Evolutionary conservation across 2,888 invertebrate genomes (phyloP), one percentile per base, ranked within the genome.

Genomic region (Eubasilissa splendida): DNA sequence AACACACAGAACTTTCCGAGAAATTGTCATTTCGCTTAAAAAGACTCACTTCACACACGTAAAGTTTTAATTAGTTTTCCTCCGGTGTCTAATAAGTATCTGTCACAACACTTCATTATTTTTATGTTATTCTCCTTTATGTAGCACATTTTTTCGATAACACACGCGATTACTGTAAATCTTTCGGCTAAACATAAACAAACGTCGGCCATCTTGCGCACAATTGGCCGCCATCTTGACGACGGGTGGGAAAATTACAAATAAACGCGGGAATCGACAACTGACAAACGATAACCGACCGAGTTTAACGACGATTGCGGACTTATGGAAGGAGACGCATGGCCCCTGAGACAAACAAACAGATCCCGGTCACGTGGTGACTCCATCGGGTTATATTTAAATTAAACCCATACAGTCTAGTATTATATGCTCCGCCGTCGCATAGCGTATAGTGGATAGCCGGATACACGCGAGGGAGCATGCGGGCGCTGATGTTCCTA

Each of bases 361-460:
- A 76, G 54, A 65, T 77, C 78, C 76, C 66, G 77, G 76, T 82
- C 82, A 82, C 82, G 82, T 82, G 82, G 82, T 58, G 52, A 33
- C n/a, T 66, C 73, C 53, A 63, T 42, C 74, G 79, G 78, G 82
- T 71, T 82, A 82, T 82, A 82, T 82, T 82, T 82, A 82, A 82
- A 82, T 82, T 77, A 54, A 42, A 79, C 75, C 76, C 73, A 79
- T 81, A 59, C 76, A 12, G 70, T 71, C 42, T 53, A 54, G 66
- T 50, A 42, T 22, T 22, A 60, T 60, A 42, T 42, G 42, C 42
- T 42, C 42, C 42, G 42, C 58, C 58, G 42, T 14, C 68, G 50
- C 50, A 42, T 50, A 5, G 52, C 14, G 68, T 14, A n/a, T 33
- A 10, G 52, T 1, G 52, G 50, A 68, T 33, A 31, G 65, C 42